A percentile compares a stretch with the other conserved stretches of the same genome.
phyloP scores from a whole-genome alignment of 2,113 vertebrate species.

The Notarius quadriscutis region DNA sequence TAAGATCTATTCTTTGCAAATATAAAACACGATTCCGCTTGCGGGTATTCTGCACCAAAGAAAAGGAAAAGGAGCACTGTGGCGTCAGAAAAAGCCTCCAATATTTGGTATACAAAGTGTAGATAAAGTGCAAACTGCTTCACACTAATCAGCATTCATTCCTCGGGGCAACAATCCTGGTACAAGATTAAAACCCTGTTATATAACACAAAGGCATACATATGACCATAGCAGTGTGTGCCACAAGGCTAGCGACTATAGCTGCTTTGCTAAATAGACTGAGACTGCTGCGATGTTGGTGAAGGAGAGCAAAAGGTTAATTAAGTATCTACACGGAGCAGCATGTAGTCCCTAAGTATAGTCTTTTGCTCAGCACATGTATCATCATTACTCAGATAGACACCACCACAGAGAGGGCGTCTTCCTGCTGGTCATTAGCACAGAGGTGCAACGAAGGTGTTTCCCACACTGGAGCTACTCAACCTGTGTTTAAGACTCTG shows the following conservation, averaged over 20 bases:
- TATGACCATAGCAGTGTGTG: background rate
- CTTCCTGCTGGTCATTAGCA: constrained; percentile 42
- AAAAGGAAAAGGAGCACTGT: background rate
- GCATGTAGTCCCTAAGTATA: constrained; percentile 27
- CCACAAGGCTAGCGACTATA: background rate
- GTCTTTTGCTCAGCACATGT: constrained; percentile 37
- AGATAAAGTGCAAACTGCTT: background rate
- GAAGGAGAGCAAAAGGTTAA: constrained; percentile 72
- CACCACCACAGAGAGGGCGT: constrained; percentile 20
- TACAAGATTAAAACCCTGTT: background rate
- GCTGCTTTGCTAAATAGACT: constrained; percentile 28
- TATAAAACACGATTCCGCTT: constrained; percentile 28
- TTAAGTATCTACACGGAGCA: constrained; percentile 55
- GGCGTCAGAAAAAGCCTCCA: background rate
- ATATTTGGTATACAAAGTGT: background rate
- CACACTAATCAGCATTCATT: constrained; percentile 16
- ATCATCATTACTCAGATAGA: constrained; percentile 44
- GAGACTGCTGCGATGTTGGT: constrained; percentile 8
- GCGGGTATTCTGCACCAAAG: constrained; percentile 25
- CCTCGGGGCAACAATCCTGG: background rate
- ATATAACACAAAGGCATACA: background rate
- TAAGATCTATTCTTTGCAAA: constrained; percentile 25
- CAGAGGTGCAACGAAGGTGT: constrained; percentile 25
- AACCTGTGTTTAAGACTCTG: background rate
- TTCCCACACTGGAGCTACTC: constrained; percentile 18